Conservation (phyloP, 1,140 invertebrate genomes). For the Drosophila bifasciata region DNA sequence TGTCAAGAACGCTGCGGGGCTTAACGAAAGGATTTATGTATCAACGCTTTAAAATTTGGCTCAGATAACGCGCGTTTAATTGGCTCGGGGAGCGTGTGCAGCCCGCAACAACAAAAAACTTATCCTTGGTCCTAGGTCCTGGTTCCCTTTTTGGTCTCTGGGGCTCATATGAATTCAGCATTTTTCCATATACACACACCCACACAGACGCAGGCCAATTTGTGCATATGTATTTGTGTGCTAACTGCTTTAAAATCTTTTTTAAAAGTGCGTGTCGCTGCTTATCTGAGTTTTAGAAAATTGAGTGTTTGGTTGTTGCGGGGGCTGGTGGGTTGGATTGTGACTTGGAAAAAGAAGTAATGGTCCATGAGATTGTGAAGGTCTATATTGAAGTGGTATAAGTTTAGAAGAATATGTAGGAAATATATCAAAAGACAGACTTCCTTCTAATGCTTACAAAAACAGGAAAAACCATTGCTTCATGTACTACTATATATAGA, state of each 20-base stretch:
- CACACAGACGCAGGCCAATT: not conserved
- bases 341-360: too few species aligned
- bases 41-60: conserved; percentile 84
- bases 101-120: conserved; percentile 39
- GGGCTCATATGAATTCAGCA: conserved; percentile 50
- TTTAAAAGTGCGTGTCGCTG: conserved; percentile 64
- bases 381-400: not conserved
- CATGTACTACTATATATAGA: too few species aligned
- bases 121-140: conserved; percentile 37
- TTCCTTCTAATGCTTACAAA: too few species aligned
- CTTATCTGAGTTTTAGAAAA: conserved; percentile 65
- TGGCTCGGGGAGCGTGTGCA: conserved; percentile 70
- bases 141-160: conserved; percentile 31
- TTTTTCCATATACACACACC: conserved; percentile 16
- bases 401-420: too few species aligned
- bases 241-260: conserved; percentile 64
- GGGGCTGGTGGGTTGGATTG: not conserved
- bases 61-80: conserved; percentile 84
- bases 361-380: not conserved
- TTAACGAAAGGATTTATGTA: conserved; percentile 84
- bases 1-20: conserved; percentile 82
- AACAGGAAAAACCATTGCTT: too few species aligned
- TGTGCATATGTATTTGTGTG: conserved; percentile 47
- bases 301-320: conserved; percentile 47
- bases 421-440: too few species aligned